Conservation (phyloP, 1,140 invertebrate species). For the Ostrea denselamellosa region DNA sequence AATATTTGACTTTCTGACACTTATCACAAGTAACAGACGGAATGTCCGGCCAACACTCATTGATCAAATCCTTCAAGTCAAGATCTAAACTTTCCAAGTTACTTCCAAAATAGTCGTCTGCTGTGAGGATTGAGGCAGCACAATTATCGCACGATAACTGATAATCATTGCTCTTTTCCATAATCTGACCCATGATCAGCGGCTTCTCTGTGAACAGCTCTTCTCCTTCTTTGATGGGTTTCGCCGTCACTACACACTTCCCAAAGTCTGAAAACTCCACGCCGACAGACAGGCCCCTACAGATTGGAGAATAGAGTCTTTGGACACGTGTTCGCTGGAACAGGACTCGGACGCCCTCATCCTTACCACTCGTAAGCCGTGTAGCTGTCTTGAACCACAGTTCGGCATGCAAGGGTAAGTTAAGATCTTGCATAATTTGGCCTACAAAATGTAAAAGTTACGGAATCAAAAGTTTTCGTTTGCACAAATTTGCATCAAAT, state of each 20-base stretch:
- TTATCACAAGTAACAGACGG: slow-evolving; percentile 58
- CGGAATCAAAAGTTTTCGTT: neutral
- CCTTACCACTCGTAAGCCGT: slow-evolving; percentile 56
- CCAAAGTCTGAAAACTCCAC: slow-evolving; percentile 72
- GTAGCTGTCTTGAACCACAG: slow-evolving; percentile 73
- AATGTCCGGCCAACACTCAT: slow-evolving; percentile 68
- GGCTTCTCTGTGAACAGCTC: slow-evolving; percentile 66
- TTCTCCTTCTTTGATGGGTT: slow-evolving; percentile 61
- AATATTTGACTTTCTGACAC: slow-evolving; percentile 69
- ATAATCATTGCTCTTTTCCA: slow-evolving; percentile 41
- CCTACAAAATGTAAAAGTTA: slow-evolving; percentile 59
- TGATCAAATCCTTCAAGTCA: slow-evolving; percentile 58
- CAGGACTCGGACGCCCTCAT: slow-evolving; percentile 63
- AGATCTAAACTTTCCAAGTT: slow-evolving; percentile 48
- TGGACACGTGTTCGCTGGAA: slow-evolving; percentile 73
- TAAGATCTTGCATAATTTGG: slow-evolving; percentile 64
- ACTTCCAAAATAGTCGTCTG: slow-evolving; percentile 68
- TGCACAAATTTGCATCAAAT: neutral
- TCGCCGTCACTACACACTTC: slow-evolving; percentile 66
- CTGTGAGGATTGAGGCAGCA: slow-evolving; percentile 65
- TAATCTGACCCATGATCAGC: slow-evolving; percentile 61
- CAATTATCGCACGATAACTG: slow-evolving; percentile 68
- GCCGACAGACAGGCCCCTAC: slow-evolving; percentile 64
- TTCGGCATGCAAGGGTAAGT: slow-evolving; percentile 71
- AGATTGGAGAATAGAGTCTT: slow-evolving; percentile 71